Conservation (phyloP, 2,113 vertebrate species). For the Aix galericulata region DNA sequence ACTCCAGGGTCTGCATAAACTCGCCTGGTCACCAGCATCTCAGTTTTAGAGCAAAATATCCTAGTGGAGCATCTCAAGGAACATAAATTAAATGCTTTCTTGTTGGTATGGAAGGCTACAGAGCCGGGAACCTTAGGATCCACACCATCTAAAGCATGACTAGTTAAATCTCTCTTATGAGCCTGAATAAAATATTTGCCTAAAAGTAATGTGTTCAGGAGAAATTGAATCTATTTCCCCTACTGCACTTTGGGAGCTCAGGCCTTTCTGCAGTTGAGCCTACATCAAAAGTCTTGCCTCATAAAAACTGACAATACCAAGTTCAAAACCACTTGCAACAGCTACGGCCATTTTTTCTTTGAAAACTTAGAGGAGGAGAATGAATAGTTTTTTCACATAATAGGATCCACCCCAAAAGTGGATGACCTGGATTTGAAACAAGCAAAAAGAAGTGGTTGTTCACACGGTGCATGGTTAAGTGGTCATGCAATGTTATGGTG, state of each 20-base stretch:
- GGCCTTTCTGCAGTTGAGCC: not conserved
- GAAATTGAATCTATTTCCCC: not conserved
- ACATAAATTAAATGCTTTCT: not conserved
- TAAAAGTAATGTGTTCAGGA: not conserved
- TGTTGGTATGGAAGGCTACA: not conserved
- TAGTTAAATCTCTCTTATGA: not conserved
- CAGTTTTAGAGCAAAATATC: not conserved
- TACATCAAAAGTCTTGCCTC: not conserved
- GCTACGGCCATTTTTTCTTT: not conserved
- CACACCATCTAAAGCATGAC: not conserved
- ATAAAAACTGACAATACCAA: not conserved
- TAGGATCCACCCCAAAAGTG: not conserved
- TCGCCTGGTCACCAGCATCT: not conserved
- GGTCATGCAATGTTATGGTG: not conserved
- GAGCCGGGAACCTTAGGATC: not conserved
- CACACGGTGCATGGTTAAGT: accelerated
- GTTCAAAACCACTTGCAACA: not conserved
- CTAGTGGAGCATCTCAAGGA: not conserved
- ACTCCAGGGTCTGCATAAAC: not conserved
- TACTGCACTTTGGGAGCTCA: not conserved
- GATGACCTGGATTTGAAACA: not conserved
- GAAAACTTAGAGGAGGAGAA: not conserved
- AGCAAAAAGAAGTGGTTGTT: not conserved
- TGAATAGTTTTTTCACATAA: not conserved
- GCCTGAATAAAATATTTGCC: not conserved